Conservation (phyloP, 2,113 vertebrate genomes). For the Rattus rattus region DNA sequence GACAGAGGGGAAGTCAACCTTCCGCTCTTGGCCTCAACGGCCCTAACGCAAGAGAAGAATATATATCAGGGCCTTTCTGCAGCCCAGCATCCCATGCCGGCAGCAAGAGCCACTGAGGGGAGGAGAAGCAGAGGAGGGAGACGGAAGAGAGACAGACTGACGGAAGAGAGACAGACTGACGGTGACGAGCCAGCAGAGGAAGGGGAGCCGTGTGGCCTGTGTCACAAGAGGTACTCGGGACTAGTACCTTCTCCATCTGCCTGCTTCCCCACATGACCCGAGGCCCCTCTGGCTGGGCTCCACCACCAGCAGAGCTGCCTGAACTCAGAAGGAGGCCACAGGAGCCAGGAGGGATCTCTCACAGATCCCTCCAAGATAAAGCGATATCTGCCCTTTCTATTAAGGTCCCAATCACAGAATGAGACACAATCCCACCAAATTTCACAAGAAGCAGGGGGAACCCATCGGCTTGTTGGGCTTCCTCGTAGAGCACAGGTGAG, state of each 20-base stretch:
- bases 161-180: background rate
- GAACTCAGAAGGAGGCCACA: background rate
- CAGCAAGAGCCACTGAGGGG: background rate
- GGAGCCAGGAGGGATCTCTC: background rate
- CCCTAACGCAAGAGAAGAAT: background rate
- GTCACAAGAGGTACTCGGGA: background rate
- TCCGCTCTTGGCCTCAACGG: background rate
- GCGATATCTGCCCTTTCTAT: background rate
- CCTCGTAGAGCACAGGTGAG: background rate
- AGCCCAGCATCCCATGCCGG: background rate
- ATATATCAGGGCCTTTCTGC: background rate
- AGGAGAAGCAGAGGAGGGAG: background rate
- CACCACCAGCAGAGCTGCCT: background rate
- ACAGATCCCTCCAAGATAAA: background rate
- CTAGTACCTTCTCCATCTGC: background rate
- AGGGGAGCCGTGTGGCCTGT: background rate
- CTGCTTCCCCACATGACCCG: background rate
- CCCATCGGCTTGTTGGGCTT: background rate
- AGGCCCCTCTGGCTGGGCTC: background rate
- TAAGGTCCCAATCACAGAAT: background rate
- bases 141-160: background rate
- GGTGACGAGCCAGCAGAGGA: background rate
- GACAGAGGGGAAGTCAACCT: accelerated
- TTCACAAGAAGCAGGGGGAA: background rate
- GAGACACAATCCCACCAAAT: background rate